Evolutionary conservation across 2,888 invertebrate species (phyloP).

Genomic region (Catocala fraxini): DNA sequence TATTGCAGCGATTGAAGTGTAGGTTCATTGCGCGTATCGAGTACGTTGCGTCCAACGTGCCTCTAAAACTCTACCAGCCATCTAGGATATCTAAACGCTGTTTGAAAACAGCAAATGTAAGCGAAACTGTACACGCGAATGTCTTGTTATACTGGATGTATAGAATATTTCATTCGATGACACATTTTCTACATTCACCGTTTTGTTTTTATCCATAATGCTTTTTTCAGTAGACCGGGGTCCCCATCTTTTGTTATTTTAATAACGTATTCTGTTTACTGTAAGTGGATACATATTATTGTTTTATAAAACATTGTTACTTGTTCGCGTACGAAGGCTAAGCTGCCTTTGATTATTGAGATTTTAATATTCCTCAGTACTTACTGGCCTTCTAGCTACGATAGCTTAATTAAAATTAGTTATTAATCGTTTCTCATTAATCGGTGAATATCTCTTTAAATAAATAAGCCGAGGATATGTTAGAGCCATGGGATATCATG

Average conservation of each 20-base stretch:
- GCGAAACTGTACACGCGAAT: constrained; percentile 46
- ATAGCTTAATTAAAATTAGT: no score
- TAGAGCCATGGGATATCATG: no score
- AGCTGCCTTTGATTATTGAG: no score
- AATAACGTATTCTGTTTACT: constrained; percentile 60
- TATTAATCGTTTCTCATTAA: no score
- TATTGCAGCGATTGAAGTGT: constrained; percentile 55
- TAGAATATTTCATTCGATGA: constrained; percentile 69
- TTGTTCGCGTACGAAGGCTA: no score
- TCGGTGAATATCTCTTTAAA: no score
- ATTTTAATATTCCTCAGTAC: no score
- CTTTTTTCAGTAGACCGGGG: constrained; percentile 58
- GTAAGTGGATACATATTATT: constrained; percentile 24
- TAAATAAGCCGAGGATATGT: no score
- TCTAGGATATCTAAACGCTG: constrained; percentile 21
- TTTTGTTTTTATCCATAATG: constrained; percentile 62
- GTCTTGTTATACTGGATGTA: constrained; percentile 57
- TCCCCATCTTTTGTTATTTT: constrained; percentile 61
- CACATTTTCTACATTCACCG: constrained; percentile 71
- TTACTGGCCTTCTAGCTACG: no score
- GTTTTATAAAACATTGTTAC: background rate
- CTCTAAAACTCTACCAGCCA: constrained; percentile 40
- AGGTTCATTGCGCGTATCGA: constrained; percentile 58
- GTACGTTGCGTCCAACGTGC: constrained; percentile 50
- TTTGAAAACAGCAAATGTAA: constrained; percentile 13